Evolutionary conservation across 2,797 vertebrate species (phyloP).

Genomic region (Astyanax mexicanus): DNA sequence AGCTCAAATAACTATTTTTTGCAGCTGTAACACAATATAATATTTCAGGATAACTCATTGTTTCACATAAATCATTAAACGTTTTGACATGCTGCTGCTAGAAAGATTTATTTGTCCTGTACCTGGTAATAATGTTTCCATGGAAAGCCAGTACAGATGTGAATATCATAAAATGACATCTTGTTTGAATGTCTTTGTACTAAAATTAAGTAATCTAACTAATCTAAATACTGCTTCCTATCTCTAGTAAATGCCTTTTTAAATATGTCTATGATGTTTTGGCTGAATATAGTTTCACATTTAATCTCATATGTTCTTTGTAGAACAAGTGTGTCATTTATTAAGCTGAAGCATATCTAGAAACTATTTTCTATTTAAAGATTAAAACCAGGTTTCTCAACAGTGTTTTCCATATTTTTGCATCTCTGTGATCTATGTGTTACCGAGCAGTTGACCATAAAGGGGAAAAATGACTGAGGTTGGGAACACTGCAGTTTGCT

Average conservation of each 20-base stretch:
- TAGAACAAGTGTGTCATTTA: neutral
- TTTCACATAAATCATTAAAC: too few relatives aligned
- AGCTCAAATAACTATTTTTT: too few relatives aligned
- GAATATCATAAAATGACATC: too few relatives aligned
- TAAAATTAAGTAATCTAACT: too few relatives aligned
- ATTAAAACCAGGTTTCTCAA: neutral
- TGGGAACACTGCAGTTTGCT: neutral
- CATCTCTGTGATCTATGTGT: neutral
- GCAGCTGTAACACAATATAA: too few relatives aligned
- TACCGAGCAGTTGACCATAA: neutral
- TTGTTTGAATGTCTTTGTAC: too few relatives aligned
- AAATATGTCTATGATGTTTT: neutral
- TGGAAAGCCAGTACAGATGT: too few relatives aligned
- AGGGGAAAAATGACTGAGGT: neutral
- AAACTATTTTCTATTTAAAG: neutral
- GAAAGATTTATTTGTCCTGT: too few relatives aligned
- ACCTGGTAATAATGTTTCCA: too few relatives aligned
- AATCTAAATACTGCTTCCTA: too few relatives aligned
- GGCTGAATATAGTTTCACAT: neutral
- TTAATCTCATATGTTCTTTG: neutral
- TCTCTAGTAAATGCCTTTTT: neutral
- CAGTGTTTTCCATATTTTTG: neutral
- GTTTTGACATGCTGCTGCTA: too few relatives aligned
- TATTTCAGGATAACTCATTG: too few relatives aligned
- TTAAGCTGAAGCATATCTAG: neutral